Percentiles rank a stretch among this genome's conserved stretches.
These are phyloP conservation scores for Amphipyra berbera DNA, from an alignment of 2,888 invertebrate genomes.

Conservation along the genomic window DNA sequence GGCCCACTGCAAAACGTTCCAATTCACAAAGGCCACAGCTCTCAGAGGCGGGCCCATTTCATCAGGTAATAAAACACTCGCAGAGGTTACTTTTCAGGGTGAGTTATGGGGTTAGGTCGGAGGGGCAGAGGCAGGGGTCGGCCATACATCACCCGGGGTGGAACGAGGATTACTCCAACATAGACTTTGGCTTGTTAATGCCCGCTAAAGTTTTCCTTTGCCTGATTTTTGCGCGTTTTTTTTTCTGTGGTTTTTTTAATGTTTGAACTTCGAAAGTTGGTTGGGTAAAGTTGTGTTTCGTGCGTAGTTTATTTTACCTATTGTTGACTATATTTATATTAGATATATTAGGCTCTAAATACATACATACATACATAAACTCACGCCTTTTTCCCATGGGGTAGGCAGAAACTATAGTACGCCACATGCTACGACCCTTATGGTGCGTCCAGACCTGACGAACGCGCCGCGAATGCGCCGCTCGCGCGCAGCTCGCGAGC, in stretches of 20 bases:
- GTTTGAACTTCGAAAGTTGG: slow-evolving; percentile 11
- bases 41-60: slow-evolving; percentile 75
- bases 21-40: slow-evolving; percentile 67
- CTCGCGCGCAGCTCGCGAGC: no score
- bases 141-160: slow-evolving; percentile 71
- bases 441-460: no score
- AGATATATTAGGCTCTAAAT: no score
- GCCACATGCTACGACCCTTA: no score
- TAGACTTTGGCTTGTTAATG: slow-evolving; percentile 71
- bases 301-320: not conserved
- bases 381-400: no score
- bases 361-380: no score
- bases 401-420: no score
- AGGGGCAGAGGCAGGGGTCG: slow-evolving; percentile 65
- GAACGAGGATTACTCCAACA: slow-evolving; percentile 69
- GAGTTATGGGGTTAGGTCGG: slow-evolving; percentile 80
- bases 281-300: slow-evolving; percentile 15
- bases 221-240: slow-evolving; percentile 43
- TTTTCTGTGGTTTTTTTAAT: slow-evolving; percentile 6
- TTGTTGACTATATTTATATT: no score
- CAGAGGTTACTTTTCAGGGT: slow-evolving; percentile 75
- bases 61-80: slow-evolving; percentile 84
- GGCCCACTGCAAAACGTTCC: slow-evolving; percentile 27
- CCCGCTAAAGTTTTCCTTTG: slow-evolving; percentile 45
- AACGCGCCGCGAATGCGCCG: no score